Conservation (phyloP, 1,140 invertebrate genomes). For the Patella vulgata region DNA sequence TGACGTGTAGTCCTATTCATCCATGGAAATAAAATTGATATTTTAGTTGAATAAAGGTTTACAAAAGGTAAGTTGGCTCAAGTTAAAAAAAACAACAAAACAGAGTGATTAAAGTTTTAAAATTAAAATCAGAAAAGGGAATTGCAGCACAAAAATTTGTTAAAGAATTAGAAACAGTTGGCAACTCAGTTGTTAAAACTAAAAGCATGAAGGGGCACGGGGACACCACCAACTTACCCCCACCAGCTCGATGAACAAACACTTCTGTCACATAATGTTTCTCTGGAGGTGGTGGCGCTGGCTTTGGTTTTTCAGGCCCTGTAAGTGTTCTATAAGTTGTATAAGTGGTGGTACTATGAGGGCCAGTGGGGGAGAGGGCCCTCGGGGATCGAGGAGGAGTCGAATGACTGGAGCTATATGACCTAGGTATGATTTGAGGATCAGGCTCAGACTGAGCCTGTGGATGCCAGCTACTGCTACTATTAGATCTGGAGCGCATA, state of each 20-base stretch:
- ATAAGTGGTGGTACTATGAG: constrained; percentile 34
- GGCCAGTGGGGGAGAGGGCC: constrained; percentile 15
- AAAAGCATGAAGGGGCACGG: constrained; percentile 4
- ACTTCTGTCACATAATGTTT: constrained; percentile 61
- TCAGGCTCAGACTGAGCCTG: constrained; percentile 26
- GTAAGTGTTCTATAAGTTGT: constrained; percentile 44
- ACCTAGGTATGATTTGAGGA: constrained; percentile 16
- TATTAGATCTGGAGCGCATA: constrained; percentile 42
- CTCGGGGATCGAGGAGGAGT: constrained; percentile 39
- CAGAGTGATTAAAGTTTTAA: too few species aligned
- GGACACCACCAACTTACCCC: constrained; percentile 20
- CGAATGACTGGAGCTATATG: constrained; percentile 20
- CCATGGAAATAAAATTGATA: too few species aligned
- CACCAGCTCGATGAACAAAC: constrained; percentile 51
- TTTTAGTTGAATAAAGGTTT: too few species aligned
- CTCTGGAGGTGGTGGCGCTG: constrained; percentile 34
- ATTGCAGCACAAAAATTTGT: too few species aligned
- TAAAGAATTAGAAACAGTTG: too few species aligned
- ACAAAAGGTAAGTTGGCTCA: too few species aligned
- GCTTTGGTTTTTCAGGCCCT: constrained; percentile 27
- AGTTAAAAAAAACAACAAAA: too few species aligned
- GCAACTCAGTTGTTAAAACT: constrained; percentile 19
- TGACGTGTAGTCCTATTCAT: too few species aligned
- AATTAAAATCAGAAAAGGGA: too few species aligned
- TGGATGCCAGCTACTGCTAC: constrained; percentile 38